A percentile compares a stretch with the other conserved stretches of the same genome.
phyloP scores from a whole-genome alignment of 2,797 vertebrate species.

The Prionace glauca region DNA sequence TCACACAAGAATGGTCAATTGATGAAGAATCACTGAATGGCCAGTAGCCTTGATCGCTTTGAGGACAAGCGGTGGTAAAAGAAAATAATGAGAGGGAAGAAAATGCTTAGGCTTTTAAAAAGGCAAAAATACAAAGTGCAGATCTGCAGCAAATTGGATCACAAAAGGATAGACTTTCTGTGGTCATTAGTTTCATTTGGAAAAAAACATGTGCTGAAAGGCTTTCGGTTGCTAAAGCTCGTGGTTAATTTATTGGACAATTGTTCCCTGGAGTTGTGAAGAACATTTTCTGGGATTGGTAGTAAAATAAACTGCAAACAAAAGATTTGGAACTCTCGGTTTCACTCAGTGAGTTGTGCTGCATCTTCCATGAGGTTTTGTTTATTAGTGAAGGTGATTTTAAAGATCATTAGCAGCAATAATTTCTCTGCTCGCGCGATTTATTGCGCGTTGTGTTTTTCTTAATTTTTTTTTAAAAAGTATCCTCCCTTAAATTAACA shows the following conservation, averaged over 20 bases:
- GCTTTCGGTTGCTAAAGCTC: conserved; percentile 14
- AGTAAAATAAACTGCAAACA: conserved; percentile 2
- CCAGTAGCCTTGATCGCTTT: neutral
- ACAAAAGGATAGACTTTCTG: conserved; percentile 19
- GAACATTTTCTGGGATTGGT: conserved; percentile 4
- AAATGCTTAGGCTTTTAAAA: conserved; percentile 33
- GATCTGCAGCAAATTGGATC: conserved; percentile 1
- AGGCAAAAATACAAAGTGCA: neutral
- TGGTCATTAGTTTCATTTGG: conserved; percentile 29
- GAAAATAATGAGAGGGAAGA: neutral
- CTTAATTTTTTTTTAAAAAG: neutral
- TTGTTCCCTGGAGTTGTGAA: conserved; percentile 22
- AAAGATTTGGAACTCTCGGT: neutral
- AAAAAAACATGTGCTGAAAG: conserved; percentile 27
- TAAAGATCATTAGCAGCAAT: conserved; percentile 31
- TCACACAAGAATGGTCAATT: conserved; percentile 1
- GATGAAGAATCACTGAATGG: neutral
- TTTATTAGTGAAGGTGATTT: neutral
- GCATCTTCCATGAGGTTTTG: neutral
- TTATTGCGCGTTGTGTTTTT: neutral
- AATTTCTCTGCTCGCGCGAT: conserved; percentile 29
- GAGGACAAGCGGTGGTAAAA: neutral
- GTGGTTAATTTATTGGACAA: conserved; percentile 33
- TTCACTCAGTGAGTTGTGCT: neutral
- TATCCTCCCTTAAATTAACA: conserved; percentile 33